Conservation (phyloP, 2,113 vertebrate genomes). For the Protomyctophum bolini region DNA sequence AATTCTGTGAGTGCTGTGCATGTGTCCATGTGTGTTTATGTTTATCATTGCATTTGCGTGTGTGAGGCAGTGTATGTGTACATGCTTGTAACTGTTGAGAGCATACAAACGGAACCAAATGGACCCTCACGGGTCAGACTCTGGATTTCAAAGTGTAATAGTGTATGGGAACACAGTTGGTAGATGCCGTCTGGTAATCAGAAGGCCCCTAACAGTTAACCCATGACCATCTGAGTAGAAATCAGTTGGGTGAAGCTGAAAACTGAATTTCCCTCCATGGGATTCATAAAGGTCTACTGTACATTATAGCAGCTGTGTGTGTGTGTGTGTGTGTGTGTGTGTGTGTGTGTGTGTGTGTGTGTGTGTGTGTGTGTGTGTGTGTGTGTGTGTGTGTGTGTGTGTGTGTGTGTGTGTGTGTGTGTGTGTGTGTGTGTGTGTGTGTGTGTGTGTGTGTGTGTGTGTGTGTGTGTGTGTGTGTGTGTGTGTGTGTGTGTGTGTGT, state of each 20-base stretch:
- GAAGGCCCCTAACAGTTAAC: too few relatives aligned
- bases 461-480: conserved; percentile 10
- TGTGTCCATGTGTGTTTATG: not conserved
- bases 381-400: conserved; percentile 1
- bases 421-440: conserved; percentile 13
- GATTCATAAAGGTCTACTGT: not conserved
- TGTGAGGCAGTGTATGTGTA: too few relatives aligned
- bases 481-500: not conserved
- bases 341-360: not conserved
- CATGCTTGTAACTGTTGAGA: too few relatives aligned
- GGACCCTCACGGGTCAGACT: too few relatives aligned
- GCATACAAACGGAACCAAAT: too few relatives aligned
- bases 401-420: conserved; percentile 2
- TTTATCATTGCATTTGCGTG: too few relatives aligned
- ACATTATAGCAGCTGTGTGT: conserved; percentile 17
- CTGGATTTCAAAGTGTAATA: too few relatives aligned
- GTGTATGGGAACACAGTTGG: too few relatives aligned
- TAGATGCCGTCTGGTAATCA: too few relatives aligned
- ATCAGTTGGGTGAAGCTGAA: too few relatives aligned
- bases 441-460: conserved; percentile 30
- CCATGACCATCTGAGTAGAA: too few relatives aligned
- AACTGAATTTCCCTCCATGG: too few relatives aligned
- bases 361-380: conserved; percentile 5
- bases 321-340: conserved; percentile 18
- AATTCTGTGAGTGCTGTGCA: not conserved